These are phyloP conservation scores for Drosophila serrata DNA, from an alignment of 1,140 invertebrate species.

Conservation along the genomic window DNA sequence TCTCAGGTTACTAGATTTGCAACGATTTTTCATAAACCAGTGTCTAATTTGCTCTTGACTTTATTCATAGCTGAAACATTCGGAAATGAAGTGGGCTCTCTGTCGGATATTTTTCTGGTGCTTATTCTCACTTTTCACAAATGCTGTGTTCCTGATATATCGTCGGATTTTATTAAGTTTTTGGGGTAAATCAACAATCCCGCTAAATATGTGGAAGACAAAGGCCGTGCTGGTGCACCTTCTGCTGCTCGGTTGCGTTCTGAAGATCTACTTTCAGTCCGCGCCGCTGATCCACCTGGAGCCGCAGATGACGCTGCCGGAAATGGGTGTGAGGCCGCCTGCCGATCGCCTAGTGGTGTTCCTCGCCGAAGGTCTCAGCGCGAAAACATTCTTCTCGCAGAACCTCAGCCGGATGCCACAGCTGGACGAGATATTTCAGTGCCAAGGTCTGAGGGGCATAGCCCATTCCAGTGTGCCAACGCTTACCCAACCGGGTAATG, in stretches of 20 bases:
- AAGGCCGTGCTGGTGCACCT: slow-evolving; percentile 85
- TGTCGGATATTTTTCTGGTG: slow-evolving; percentile 13
- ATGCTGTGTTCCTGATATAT: slow-evolving; percentile 19
- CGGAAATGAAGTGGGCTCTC: slow-evolving; percentile 21
- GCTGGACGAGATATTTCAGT: slow-evolving; percentile 73
- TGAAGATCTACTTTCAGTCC: slow-evolving; percentile 88
- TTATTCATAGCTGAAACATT: not conserved
- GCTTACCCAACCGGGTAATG: slow-evolving; percentile 97
- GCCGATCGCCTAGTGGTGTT: slow-evolving; percentile 93
- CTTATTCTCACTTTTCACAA: slow-evolving; percentile 9
- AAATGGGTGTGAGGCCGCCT: slow-evolving; percentile 85
- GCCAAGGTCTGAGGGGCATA: slow-evolving; percentile 92
- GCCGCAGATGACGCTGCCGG: slow-evolving; percentile 85
- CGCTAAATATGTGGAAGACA: slow-evolving; percentile 71
- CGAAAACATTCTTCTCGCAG: slow-evolving; percentile 90
- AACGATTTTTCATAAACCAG: not conserved
- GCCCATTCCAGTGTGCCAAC: slow-evolving; percentile 96
- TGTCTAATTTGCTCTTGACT: not conserved
- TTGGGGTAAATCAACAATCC: not conserved
- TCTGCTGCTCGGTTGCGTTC: slow-evolving; percentile 87
- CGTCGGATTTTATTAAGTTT: slow-evolving; percentile 17
- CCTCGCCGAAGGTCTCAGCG: slow-evolving; percentile 95
- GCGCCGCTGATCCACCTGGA: slow-evolving; percentile 86
- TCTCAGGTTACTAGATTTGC: not conserved
- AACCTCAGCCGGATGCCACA: slow-evolving; percentile 53